Percentiles rank a stretch among this genome's conserved stretches.
phyloP scores from a whole-genome alignment of 2,113 vertebrate genomes.

The Phalacrocorax carbo region DNA sequence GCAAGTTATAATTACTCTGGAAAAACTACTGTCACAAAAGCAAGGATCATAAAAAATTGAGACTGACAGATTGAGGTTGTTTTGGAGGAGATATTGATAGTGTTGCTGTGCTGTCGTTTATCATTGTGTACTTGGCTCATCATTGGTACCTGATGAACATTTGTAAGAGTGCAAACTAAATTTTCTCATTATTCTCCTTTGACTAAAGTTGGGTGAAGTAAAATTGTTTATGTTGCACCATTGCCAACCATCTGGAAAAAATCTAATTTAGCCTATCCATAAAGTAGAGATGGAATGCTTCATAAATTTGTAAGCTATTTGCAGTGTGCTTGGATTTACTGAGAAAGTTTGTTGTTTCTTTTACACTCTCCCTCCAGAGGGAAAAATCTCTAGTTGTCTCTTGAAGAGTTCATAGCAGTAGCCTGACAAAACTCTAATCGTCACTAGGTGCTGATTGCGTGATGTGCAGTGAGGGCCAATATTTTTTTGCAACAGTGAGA shows the following conservation, averaged over 20 bases:
- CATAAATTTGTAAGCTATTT: neutral
- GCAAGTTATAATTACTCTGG: constrained; percentile 40
- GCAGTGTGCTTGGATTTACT: neutral
- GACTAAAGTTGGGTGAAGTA: neutral
- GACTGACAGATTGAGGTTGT: constrained; percentile 49
- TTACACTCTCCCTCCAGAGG: neutral
- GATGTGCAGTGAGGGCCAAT: neutral
- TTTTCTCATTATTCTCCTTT: neutral
- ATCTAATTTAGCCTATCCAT: neutral
- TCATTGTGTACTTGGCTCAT: neutral
- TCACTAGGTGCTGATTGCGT: neutral
- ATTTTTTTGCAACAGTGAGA: neutral
- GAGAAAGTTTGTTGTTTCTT: neutral
- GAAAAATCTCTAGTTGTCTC: neutral
- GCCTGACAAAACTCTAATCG: neutral
- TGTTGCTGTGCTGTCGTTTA: neutral
- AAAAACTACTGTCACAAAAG: constrained; percentile 10
- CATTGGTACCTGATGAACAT: neutral
- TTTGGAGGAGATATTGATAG: neutral
- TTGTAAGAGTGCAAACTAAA: neutral
- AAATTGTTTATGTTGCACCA: neutral
- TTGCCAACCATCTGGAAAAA: constrained; percentile 40
- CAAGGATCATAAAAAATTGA: constrained; percentile 25
- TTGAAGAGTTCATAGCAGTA: neutral
- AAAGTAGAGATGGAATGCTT: neutral